phyloP scores from a whole-genome alignment of 2,888 invertebrate genomes.

The Meta bourneti region DNA sequence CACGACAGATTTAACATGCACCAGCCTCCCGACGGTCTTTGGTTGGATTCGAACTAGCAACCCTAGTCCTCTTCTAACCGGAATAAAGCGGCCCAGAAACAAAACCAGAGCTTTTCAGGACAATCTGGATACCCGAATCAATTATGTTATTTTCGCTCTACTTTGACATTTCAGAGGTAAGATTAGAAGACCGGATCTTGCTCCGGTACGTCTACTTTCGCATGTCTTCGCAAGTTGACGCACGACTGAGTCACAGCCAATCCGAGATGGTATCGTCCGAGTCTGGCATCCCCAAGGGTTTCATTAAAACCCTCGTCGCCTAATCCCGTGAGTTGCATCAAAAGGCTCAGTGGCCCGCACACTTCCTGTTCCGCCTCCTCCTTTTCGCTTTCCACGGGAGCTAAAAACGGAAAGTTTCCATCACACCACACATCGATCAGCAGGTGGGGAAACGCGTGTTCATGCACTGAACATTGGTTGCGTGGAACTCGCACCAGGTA shows the following conservation, averaged over 20 bases:
- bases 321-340: background rate
- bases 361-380: constrained; percentile 39
- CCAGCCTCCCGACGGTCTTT: too few species aligned
- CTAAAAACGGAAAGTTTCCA: background rate
- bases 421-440: background rate
- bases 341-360: constrained; percentile 6
- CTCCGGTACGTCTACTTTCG: background rate
- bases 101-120: too few species aligned
- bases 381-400: background rate
- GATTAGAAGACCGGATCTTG: background rate
- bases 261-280: background rate
- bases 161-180: background rate
- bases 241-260: background rate
- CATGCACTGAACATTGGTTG: background rate
- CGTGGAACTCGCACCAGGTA: background rate
- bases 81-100: too few species aligned
- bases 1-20: too few species aligned
- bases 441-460: too few species aligned
- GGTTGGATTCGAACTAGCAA: too few species aligned
- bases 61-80: too few species aligned
- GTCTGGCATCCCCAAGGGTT: background rate
- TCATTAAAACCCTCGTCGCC: background rate
- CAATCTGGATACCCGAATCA: too few species aligned
- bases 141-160: background rate
- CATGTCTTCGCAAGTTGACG: background rate